Evolutionary conservation across 2,888 invertebrate genomes (phyloP).

Genomic region (Lycia hirtaria): DNA sequence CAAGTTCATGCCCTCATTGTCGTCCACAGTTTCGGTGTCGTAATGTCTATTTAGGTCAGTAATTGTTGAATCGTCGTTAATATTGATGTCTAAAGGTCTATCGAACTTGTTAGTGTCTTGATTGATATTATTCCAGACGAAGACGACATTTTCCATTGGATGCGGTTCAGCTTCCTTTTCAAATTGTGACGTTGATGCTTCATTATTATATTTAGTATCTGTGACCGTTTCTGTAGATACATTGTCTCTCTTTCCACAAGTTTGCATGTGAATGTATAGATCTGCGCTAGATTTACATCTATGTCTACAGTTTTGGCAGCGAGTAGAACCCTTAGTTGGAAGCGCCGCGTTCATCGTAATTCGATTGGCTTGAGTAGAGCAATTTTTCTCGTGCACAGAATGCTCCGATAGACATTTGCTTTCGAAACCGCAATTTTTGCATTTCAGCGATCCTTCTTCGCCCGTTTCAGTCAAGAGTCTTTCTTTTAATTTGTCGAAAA

Average conservation of each 20-base stretch:
- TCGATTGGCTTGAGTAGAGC: conserved; percentile 80
- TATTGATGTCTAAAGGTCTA: conserved; percentile 73
- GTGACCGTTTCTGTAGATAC: conserved; percentile 58
- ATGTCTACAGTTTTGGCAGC: conserved; percentile 94
- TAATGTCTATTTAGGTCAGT: conserved; percentile 67
- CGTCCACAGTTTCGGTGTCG: conserved; percentile 70
- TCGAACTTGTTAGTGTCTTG: conserved; percentile 70
- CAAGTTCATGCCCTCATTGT: conserved; percentile 86
- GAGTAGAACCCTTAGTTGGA: conserved; percentile 87
- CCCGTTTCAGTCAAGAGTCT: conserved; percentile 88
- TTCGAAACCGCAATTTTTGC: conserved; percentile 90
- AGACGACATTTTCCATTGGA: conserved; percentile 92
- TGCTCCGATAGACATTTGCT: conserved; percentile 93
- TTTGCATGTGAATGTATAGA: conserved; percentile 90
- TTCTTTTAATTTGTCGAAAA: conserved; percentile 93
- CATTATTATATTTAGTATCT: conserved; percentile 66
- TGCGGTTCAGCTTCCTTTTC: conserved; percentile 84
- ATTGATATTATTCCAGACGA: conserved; percentile 92
- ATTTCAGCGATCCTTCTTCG: conserved; percentile 88
- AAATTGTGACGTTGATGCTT: conserved; percentile 57
- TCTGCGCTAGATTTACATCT: conserved; percentile 94
- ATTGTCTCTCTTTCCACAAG: conserved; percentile 85
- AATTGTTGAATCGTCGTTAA: conserved; percentile 77
- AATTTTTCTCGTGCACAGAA: conserved; percentile 91
- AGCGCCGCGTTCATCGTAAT: conserved; percentile 67